Evolutionary conservation across 2,888 invertebrate species (phyloP), one percentile per base, ranked within the genome.

Genomic region (Himalopsyche japonica): DNA sequence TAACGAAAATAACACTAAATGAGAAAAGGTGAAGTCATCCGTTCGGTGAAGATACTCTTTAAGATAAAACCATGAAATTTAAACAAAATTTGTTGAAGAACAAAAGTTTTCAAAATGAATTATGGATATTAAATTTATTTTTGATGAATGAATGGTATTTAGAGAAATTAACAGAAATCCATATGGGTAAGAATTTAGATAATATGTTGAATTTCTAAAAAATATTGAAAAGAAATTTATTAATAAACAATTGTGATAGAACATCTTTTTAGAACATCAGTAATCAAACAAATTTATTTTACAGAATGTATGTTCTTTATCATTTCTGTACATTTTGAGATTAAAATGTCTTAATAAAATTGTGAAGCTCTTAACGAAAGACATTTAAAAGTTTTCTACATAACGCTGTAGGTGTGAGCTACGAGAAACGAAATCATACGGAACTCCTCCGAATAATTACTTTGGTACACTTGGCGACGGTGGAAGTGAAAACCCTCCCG

Each of bases 371-470:
- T 81, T 81, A 81, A 64, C 80, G 47, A 34, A 49, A 80, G 83
- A 57, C 64, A 76, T 76, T 77, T 64, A 49, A 79, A 80, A 80
- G 70, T 83, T 80, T 77, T 47, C 80, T 79, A 49, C 43, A 64
- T 48, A 84, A 81, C 80, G 57, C 10, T 20, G 57, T 57, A 57
- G 57, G 57, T 83, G 48, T 83, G 70, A 80, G 79, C 34, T 76
- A 76, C 57, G 79, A 27, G 83, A 86, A 84, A 82, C 82, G 80
- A 85, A 85, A 85, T 84, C 84, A 85, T 82, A 82, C 82, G 84
- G 70, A 82, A 77, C 86, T 81, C 86, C 85, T 86, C 84, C 85
- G 85, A 86, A 86, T 86, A 86, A 86, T 86, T 86, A 86, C 86
- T 86, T 84, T 86, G 86, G 80, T 84, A 86, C 82, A 86, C 86